A percentile compares a stretch with the other conserved stretches of the same genome.
phyloP scores from a whole-genome alignment of 1,140 invertebrate species.

The Lepidotrigona ventralis region DNA sequence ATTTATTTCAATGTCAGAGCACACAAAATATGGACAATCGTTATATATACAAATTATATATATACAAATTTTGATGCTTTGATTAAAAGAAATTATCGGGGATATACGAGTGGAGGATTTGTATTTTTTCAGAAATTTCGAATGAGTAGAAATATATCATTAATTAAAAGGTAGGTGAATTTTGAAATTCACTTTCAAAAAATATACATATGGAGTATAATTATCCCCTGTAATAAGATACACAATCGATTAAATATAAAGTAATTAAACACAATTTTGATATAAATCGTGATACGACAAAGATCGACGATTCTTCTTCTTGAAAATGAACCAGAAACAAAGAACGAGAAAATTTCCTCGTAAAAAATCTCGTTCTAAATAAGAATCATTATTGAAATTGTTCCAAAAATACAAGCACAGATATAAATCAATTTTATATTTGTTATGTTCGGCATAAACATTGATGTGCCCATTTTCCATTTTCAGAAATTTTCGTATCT shows the following conservation, averaged over 20 bases:
- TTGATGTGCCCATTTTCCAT: background rate
- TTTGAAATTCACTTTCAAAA: background rate
- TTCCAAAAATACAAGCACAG: background rate
- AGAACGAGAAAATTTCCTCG: background rate
- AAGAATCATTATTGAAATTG: background rate
- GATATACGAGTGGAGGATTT: too few species aligned
- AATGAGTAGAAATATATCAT: too few species aligned
- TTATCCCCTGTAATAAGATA: background rate
- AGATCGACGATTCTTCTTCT: background rate
- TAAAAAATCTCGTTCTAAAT: background rate
- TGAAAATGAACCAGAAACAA: background rate
- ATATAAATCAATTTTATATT: background rate
- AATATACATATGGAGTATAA: background rate
- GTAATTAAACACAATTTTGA: background rate
- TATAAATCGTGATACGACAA: background rate
- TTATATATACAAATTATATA: too few species aligned
- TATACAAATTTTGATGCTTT: too few species aligned
- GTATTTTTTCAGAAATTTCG: too few species aligned
- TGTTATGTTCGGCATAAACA: background rate
- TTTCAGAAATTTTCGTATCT: constrained; percentile 1
- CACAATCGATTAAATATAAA: background rate
- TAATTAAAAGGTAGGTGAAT: background rate
- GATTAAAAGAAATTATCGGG: background rate
- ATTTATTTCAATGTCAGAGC: too few species aligned
- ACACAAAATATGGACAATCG: too few species aligned